phyloP scores from a whole-genome alignment of 2,797 vertebrate species.

The Gallinago solitaria region DNA sequence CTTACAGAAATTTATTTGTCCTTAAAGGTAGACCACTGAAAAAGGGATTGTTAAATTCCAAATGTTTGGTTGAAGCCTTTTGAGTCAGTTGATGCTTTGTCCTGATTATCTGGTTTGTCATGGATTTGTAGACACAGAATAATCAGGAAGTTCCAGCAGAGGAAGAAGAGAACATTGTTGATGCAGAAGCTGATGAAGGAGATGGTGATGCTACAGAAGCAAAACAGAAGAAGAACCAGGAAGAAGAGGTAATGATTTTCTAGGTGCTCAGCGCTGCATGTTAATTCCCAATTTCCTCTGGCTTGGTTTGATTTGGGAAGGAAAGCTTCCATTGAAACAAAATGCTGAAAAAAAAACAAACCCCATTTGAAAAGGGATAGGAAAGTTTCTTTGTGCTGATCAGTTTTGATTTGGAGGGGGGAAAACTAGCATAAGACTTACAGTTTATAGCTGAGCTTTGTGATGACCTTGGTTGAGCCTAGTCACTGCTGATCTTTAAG shows the following conservation, averaged over 20 bases:
- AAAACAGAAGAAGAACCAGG: constrained; percentile 86
- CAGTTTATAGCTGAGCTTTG: neutral
- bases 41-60: neutral
- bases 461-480: neutral
- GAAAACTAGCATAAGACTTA: neutral
- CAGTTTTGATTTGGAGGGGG: neutral
- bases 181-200: constrained; percentile 90
- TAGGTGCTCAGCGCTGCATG: neutral
- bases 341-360: neutral
- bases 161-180: constrained; percentile 77
- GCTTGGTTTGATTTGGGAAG: neutral
- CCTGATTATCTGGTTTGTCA: neutral
- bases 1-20: neutral
- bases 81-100: neutral
- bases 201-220: constrained; percentile 91
- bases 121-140: constrained; percentile 40
- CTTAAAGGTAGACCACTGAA: neutral
- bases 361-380: neutral
- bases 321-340: neutral
- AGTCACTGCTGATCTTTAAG: neutral
- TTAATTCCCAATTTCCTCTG: neutral
- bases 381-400: neutral
- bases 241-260: constrained; percentile 86
- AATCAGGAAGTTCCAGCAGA: constrained; percentile 74
- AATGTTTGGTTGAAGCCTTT: neutral